Evolutionary conservation across 2,888 invertebrate species (phyloP).

Genomic region (Aelia acuminata): DNA sequence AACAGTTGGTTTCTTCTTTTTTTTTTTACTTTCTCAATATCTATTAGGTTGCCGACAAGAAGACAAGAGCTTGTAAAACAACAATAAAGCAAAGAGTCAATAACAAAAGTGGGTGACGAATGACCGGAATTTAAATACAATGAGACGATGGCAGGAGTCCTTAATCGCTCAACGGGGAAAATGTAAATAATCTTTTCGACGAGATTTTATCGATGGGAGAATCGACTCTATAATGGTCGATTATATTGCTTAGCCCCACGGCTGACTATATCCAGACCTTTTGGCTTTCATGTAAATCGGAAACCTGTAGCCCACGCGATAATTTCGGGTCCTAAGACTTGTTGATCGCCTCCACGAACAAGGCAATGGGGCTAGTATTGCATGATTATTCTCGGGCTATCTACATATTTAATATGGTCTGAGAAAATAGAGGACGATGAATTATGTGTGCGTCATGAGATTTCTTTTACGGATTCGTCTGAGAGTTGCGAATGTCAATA

Average conservation of each 20-base stretch:
- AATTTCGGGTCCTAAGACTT: background rate
- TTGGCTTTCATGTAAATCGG: slow-evolving; percentile 21
- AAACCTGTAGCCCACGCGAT: background rate
- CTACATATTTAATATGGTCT: background rate
- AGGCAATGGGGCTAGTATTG: background rate
- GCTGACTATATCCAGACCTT: background rate
- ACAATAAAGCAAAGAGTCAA: background rate
- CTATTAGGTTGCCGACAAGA: background rate
- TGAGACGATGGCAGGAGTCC: background rate
- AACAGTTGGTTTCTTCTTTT: background rate
- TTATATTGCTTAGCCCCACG: background rate
- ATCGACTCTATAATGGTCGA: slow-evolving; percentile 25
- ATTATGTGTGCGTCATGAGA: no score
- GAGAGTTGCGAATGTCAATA: no score
- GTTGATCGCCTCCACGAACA: background rate
- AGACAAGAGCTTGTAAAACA: slow-evolving; percentile 27
- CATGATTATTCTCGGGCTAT: background rate
- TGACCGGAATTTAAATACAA: slow-evolving; percentile 5
- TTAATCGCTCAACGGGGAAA: background rate
- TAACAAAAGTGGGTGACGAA: slow-evolving; percentile 5
- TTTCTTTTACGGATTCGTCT: no score
- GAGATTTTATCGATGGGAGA: background rate
- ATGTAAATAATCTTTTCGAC: slow-evolving; percentile 31
- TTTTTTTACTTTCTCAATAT: background rate
- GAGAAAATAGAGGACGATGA: background rate